Percentiles rank a stretch among this genome's conserved stretches.
phyloP scores from a whole-genome alignment of 2,888 invertebrate species.

The Mesochorus sp. region DNA sequence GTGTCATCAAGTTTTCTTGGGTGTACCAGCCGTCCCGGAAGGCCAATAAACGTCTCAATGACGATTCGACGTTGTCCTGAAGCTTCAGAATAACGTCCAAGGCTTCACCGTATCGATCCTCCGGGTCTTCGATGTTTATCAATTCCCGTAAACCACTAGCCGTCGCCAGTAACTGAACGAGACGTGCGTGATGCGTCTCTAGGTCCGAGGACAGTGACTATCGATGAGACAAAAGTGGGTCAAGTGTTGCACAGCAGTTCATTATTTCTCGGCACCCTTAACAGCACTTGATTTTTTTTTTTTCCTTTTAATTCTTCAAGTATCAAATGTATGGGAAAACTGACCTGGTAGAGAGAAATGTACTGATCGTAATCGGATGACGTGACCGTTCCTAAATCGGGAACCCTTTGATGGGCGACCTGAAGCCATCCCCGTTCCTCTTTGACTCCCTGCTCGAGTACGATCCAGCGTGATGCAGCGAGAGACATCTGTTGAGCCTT shows the following conservation, averaged over 20 bases:
- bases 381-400: slow-evolving; percentile 90
- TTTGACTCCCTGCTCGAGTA: slow-evolving; percentile 90
- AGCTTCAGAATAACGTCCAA: slow-evolving; percentile 88
- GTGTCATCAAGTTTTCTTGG: slow-evolving; percentile 89
- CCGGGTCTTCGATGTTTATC: slow-evolving; percentile 89
- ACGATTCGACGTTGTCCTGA: slow-evolving; percentile 89
- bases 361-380: slow-evolving; percentile 93
- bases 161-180: slow-evolving; percentile 88
- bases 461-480: slow-evolving; percentile 92
- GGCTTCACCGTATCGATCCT: slow-evolving; percentile 88
- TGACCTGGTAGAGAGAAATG: slow-evolving; percentile 88
- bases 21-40: slow-evolving; percentile 91
- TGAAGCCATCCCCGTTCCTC: slow-evolving; percentile 93
- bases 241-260: neutral
- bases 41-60: slow-evolving; percentile 87
- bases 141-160: slow-evolving; percentile 89
- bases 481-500: slow-evolving; percentile 92
- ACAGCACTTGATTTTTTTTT: no score
- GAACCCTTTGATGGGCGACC: slow-evolving; percentile 92
- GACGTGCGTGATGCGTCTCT: slow-evolving; percentile 90
- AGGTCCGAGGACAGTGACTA: slow-evolving; percentile 90
- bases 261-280: no score
- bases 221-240: slow-evolving; percentile 46
- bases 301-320: neutral
- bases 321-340: slow-evolving; percentile 8